Base-by-base conservation (phyloP, 2,797 vertebrate genomes). In the Ctenopoma multispine region DNA sequence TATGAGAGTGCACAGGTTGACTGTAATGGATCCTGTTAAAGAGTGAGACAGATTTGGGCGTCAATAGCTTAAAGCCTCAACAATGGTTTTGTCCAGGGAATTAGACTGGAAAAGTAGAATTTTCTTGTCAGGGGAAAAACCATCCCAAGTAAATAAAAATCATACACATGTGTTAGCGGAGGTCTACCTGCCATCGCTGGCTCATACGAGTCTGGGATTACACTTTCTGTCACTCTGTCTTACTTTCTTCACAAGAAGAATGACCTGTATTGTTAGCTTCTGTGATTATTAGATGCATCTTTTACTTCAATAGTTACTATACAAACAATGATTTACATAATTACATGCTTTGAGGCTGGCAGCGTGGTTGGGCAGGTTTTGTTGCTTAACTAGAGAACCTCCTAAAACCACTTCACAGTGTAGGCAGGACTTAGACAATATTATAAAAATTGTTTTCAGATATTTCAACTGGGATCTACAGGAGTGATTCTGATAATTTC, bases 291-390 rank as follows among this genome's bases (percentile, higher is more conserved):
- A 41, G 7, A 10, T 80, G 69, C 60, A 76, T 87, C 59, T 79
- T 69, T 15, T 72, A 83, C 81, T 84, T 83, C 67, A 79, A 2
- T 80, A 64, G 72, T 20, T n/a, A 21, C 73, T 69, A 74, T 77
- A 53, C 74, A 89, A 91, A 90, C 86, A 89, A 80, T 82, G 82
- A 84, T 87, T 85, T 74, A 46, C 69, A 82, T 90, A 89, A 93
- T 90, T 83, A 87, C 71, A 87, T 65, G 74, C 76, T 79, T 18
- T 36, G 5, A 63, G 66, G 63, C 65, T 81, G 72, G 78, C 77
- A 84, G 64, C 4, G 29, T 72, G 51, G 61, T 72, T 71, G 62
- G 81, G 73, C 71, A 48, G 69, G 69, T 69, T 59, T 70, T 17
- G 36, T 65, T 71, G 59, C 76, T 61, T 62, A 77, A 84, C 70